Evolutionary conservation across 2,888 invertebrate genomes (phyloP), one percentile per base, ranked within the genome.

Genomic region (Merodon equestris): DNA sequence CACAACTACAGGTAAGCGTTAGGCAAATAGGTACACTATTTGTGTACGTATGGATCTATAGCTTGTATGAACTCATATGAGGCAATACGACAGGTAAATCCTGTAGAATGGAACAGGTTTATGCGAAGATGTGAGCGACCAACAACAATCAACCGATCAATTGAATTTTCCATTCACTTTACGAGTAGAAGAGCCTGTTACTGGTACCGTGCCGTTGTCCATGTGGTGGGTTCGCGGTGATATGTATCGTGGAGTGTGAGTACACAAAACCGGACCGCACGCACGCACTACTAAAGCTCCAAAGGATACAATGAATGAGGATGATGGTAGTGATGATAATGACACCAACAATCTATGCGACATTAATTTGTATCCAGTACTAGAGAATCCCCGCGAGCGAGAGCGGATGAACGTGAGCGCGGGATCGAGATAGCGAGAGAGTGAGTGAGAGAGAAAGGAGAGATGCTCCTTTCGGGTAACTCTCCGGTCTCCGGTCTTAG

Each of bases 281-380:
- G 79, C 73, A 79, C 79, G 79, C 73, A 70, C 79, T 74, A 79
- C 74, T 64, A 73, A 74, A 60, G 73, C 74, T 79, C 68, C 68
- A 70, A 74, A 79, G 79, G 79, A 79, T 68, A 76, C 74, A 79
- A 79, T 79, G 79, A 79, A 79, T 79, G 70, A 79, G 74, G 74
- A 79, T 70, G 74, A 79, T 68, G 73, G 63, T 53, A 73, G 64
- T 68, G 68, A 73, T 73, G 73, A 73, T 56, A 74, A 74, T 74
- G 74, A 70, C 74, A 79, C 79, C 79, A 70, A 74, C 74, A 60
- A 68, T 70, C 68, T 68, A 79, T 79, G 79, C 74, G 79, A 74
- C 74, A 74, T 74, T 74, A 79, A 70, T 70, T 79, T 79, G 68
- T 79, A 79, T 79, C 79, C 79, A 74, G 68, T 63, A 57, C 17